Evolutionary conservation across 1,140 invertebrate genomes (phyloP), one percentile per base, ranked within the genome.

Genomic region (Babylonia areolata): DNA sequence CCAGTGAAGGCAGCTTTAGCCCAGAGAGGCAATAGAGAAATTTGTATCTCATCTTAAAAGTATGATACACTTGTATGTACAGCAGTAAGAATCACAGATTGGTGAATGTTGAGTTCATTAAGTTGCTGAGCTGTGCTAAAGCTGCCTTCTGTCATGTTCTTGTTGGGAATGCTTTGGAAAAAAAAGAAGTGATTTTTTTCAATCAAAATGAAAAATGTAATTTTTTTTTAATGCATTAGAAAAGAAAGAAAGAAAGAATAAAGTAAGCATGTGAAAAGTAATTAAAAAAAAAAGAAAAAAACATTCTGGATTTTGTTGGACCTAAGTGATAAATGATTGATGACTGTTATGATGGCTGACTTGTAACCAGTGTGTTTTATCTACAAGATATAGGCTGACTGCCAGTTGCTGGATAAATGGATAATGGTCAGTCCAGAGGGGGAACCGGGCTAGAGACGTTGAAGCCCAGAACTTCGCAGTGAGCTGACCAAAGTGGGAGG

Each of bases 371-470:
- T 80, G 6, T 80, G 40, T 80, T 80, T 35, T 80, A 31, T 54
- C 40, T 80, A 80, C 78, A 54, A 80, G 78, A 54, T 58, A 6
- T 80, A 80, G 78, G 78, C 23, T 80, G 77, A 79, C 39, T 54
- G 28, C 42, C 37, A n/a, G n/a, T 80, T 17, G 28, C 35, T 40
- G 28, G 40, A 80, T 80, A 54, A 79, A 80, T 80, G 78, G 78
- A 80, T 80, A 17, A 54, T 35, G 40, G 23, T 42, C 77, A 79
- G 35, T 79, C 78, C 78, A 58, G 12, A 46, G 78, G 78, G 78
- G 54, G 46, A n/a, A 46, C 78, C 78, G 3, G 23, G 39, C 46
- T 35, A 20, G 35, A 77, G 11, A 37, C 75, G 78, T 42, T 54
- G 46, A 31, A 31, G 78, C 78, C 78, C 40, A 80, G 28, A 54